Evolutionary conservation across 2,888 invertebrate genomes (phyloP).

Genomic region (Leucophenga maculata): DNA sequence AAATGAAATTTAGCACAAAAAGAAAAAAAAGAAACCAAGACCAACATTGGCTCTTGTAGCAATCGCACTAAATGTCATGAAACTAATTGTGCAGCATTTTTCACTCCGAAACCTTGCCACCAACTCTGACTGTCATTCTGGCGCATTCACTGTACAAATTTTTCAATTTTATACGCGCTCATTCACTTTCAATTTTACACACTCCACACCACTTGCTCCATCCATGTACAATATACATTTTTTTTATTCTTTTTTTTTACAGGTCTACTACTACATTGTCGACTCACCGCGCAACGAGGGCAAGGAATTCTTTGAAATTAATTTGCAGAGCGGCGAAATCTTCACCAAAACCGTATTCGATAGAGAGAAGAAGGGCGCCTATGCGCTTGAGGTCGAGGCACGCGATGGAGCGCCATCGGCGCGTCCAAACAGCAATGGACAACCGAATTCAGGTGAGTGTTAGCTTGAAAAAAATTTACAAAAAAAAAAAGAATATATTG

Average conservation of each 20-base stretch:
- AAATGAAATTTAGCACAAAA: conserved; percentile 5
- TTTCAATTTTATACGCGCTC: conserved; percentile 9
- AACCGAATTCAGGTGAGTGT: conserved; percentile 93
- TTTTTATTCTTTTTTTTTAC: conserved; percentile 51
- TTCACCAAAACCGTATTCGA: conserved; percentile 97
- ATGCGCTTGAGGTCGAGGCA: conserved; percentile 97
- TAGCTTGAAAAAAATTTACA: background rate
- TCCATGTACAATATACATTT: background rate
- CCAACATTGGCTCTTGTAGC: background rate
- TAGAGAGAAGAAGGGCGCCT: conserved; percentile 97
- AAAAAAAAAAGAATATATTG: conserved; percentile 18
- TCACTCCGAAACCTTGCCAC: background rate
- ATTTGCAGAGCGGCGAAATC: conserved; percentile 94
- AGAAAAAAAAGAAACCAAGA: background rate
- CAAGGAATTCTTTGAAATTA: conserved; percentile 96
- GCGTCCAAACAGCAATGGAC: conserved; percentile 91
- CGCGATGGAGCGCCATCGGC: conserved; percentile 97
- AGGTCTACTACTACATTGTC: conserved; percentile 95
- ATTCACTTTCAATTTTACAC: conserved; percentile 7
- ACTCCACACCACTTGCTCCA: conserved; percentile 1
- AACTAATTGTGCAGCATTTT: conserved; percentile 15
- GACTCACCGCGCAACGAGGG: conserved; percentile 93
- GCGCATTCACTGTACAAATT: background rate
- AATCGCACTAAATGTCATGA: conserved; percentile 11
- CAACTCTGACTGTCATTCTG: background rate